These are phyloP conservation scores for Zygaena filipendulae DNA, from an alignment of 2,888 invertebrate genomes.

Conservation along the genomic window DNA sequence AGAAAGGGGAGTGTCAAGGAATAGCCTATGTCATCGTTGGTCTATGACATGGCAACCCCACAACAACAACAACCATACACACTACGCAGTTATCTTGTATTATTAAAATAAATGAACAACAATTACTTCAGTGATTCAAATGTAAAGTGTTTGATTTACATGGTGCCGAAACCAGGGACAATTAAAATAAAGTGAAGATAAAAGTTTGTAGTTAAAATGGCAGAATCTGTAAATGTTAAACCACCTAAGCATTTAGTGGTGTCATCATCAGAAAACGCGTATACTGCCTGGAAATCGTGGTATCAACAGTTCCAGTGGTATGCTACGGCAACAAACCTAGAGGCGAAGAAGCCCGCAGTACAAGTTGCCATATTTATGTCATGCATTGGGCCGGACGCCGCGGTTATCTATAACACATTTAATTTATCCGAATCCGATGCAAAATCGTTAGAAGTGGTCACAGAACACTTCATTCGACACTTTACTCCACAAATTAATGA, in stretches of 20 bases:
- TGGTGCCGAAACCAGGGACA: too few species aligned
- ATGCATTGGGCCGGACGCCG: conserved; percentile 4
- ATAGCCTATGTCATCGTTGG: too few species aligned
- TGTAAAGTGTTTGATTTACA: too few species aligned
- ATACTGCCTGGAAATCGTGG: conserved; percentile 4
- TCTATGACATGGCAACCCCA: too few species aligned
- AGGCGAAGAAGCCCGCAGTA: conserved; percentile 4
- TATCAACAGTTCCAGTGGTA: conserved; percentile 8
- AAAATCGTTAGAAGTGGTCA: background rate
- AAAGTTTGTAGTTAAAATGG: too few species aligned
- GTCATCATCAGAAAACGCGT: background rate
- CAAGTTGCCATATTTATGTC: conserved; percentile 8
- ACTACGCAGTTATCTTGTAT: too few species aligned
- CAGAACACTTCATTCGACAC: background rate
- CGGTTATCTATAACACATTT: conserved; percentile 7
- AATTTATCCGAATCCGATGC: background rate
- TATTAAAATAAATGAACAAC: too few species aligned
- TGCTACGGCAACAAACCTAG: conserved; percentile 4
- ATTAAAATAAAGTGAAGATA: too few species aligned
- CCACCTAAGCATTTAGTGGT: conserved; percentile 3
- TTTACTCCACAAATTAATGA: conserved; percentile 4
- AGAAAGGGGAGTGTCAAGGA: too few species aligned
- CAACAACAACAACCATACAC: too few species aligned
- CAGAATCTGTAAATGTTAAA: background rate
- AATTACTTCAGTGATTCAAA: too few species aligned